Evolutionary conservation across 2,888 invertebrate species (phyloP), one percentile per base, ranked within the genome.

Genomic region (Leptinotarsa peninsularis): DNA sequence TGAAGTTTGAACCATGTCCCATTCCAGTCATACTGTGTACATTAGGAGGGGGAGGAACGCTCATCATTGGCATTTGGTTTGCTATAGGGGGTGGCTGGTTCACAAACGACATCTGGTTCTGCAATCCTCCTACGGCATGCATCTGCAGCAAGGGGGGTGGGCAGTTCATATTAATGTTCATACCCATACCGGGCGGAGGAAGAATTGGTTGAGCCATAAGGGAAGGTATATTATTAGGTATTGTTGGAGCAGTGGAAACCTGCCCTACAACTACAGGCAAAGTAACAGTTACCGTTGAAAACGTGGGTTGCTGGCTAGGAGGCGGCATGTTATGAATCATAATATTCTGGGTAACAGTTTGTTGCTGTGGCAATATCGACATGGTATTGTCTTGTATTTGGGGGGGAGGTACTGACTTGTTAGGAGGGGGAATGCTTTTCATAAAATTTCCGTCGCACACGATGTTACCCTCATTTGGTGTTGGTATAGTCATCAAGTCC

Each of bases 401-500:
- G 3, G 89, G 89, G 4, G 89, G 89, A 3, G 89, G 88, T 14
- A 89, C 83, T 4, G 87, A 87, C 79, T 88, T 89, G 80, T 89
- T 88, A 4, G 88, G 88, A 4, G 88, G 88, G 4, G 89, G 88
- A n/a, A 88, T 85, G 80, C 87, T 88, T 80, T 88, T 88, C 49
- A 89, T 85, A 79, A 88, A 88, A 75, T 88, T 87, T 0, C 86
- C 83, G 80, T 87, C 86, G 4, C 87, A 83, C 66, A 86, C 84
- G 52, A 78, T 80, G 49, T 86, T 84, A 70, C 83, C 83, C 71
- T 88, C 87, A 58, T 79, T 86, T 2, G 90, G 89, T 23, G 89
- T 88, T 3, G 92, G 91, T 78, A 91, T 90, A 80, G 90, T 90
- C 80, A 90, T 88, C 69, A 91, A 88, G 82, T 93, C 92, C 82